Base-by-base conservation (phyloP, 2,888 invertebrate species). In the Thymelicus acteon region DNA sequence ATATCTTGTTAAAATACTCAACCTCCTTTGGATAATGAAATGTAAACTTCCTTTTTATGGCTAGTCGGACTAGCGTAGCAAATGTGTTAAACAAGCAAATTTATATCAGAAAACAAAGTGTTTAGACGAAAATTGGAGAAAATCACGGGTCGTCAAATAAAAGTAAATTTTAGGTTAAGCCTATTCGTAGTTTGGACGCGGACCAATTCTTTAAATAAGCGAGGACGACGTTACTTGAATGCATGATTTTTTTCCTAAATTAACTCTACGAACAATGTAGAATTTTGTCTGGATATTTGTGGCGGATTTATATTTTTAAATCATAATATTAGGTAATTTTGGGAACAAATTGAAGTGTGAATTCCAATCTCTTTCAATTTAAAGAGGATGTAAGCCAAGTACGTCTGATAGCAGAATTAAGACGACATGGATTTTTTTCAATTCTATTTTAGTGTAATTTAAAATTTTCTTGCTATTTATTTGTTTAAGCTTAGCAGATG, bases 131-230 rank as follows among this genome's bases (percentile, higher is more conserved):
- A 54, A 24, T n/a, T 5, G n/a, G 15, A 48, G 13, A 1, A 62
- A 49, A 62, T 62, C 49, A 62, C 48, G 31, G 47, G 10, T 54
- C 5, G 31, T n/a, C 37, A 49, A 62, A 48, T 49, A 19, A 60
- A 52, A 54, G 54, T 31, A 52, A 49, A 64, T n/a, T 52, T 47
- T 57, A 24, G 65, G 65, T 57, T 40, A 64, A 49, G 15, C 54
- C 13, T 44, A 57, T 65, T 65, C 54, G 65, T 54, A 57, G 65
- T 57, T 65, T 65, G 65, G 65, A 65, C 40, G 40, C 15, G 13
- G 7, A 10, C 65, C 65, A 65, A 65, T 54, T 54, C 24, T 58
- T 58, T 39, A 58, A 60, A 40, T 40, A 40, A 60, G 60, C 60
- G 60, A 15, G n/a, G 19, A 31, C 44, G n/a, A 47, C 47, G 57